Base-by-base conservation (phyloP, 2,888 invertebrate genomes). In the Drosophila affinis region DNA sequence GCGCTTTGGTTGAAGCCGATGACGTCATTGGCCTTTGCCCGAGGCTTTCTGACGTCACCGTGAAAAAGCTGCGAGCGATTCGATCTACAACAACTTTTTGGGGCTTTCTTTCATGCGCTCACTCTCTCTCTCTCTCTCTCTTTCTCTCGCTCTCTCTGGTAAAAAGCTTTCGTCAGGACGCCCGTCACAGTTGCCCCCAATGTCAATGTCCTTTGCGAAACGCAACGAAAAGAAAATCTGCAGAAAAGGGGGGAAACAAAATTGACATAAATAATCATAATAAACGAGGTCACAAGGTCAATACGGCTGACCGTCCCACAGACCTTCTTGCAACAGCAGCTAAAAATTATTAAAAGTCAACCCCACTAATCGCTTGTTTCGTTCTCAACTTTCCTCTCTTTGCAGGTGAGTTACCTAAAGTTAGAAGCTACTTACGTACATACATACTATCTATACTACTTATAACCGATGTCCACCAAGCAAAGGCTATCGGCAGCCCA, bases 231-330 rank as follows among this genome's bases (percentile, higher is more conserved):
- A 5, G 21, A 44, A 58, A 27, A 10, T 39, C 21, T 34, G 9
- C 17, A 9, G 5, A 21, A 24, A 12, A 47, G 29, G 17, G n/a
- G 3, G 12, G 3, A 29, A 10, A 48, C 12, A 3, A 49, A 14
- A 34, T 2, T 1, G 12, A 34, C 34, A 34, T 34, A 34, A 12
- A 34, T 12, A 34, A 44, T 45, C 44, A 9, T 14, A 32, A n/a
- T 29, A 45, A 69, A 69, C n/a, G 53, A 53, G 68, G 68, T 68
- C 68, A 68, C 10, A 45, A 44, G 68, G 68, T 65, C 67, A 65
- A 44, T 69, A 58, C 53, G 44, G 46, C 44, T 58, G 68, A 65
- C 57, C 55, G 14, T 17, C 12, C 17, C 27, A 12, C 21, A 32
- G 55, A 44, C 46, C 65, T 45, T 39, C 21, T 21, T 3, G 21